These are phyloP conservation scores for Mus caroli DNA, from an alignment of 2,797 vertebrate species.

Conservation along the genomic window DNA sequence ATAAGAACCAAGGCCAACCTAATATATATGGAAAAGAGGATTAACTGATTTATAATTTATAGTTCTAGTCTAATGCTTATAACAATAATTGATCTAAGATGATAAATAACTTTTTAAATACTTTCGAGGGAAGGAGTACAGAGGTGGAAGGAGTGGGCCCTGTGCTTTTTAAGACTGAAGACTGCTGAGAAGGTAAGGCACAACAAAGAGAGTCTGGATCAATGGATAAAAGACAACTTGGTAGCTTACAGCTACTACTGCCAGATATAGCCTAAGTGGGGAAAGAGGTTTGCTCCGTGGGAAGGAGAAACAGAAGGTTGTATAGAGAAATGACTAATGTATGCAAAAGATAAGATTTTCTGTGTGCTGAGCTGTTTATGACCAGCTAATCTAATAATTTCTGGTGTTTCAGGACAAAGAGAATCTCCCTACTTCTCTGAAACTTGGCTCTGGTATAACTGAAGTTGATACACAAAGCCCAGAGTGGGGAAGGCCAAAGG, in stretches of 20 bases:
- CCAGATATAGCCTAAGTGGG: no score
- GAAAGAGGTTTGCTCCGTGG: background rate
- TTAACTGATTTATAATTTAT: conserved; percentile 15
- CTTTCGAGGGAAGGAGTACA: background rate
- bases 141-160: background rate
- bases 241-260: background rate
- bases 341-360: background rate
- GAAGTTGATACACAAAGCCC: background rate
- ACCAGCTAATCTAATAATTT: background rate
- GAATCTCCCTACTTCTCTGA: background rate
- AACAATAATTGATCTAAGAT: background rate
- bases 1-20: conserved; percentile 2
- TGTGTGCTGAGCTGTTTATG: background rate
- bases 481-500: background rate
- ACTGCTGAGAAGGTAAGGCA: background rate
- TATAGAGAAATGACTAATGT: background rate
- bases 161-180: conserved; percentile 26
- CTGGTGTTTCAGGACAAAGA: background rate
- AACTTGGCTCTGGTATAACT: background rate
- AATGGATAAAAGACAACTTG: background rate
- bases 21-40: background rate
- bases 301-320: background rate
- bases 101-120: conserved; percentile 10
- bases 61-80: background rate
- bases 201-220: background rate